Evolutionary conservation across 1,140 invertebrate species (phyloP).

Genomic region (Drosophila nikananu): DNA sequence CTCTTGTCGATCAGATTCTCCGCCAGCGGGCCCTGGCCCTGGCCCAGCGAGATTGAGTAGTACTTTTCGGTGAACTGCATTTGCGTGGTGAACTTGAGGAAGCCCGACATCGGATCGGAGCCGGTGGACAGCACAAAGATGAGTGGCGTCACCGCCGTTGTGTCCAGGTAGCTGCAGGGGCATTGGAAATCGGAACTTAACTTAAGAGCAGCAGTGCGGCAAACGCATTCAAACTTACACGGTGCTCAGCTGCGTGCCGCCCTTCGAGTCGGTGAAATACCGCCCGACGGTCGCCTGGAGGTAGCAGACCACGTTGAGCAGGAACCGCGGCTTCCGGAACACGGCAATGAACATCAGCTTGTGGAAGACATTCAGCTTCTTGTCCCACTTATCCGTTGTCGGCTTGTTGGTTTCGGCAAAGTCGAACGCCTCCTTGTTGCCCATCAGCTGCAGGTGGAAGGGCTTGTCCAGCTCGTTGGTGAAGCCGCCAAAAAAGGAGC

Average conservation of each 20-base stretch:
- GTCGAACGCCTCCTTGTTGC: conserved; percentile 85
- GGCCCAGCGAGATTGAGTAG: conserved; percentile 94
- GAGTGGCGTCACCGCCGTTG: conserved; percentile 90
- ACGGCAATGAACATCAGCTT: conserved; percentile 93
- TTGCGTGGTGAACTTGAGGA: conserved; percentile 92
- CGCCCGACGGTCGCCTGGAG: conserved; percentile 91
- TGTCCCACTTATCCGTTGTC: conserved; percentile 87
- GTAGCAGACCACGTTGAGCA: conserved; percentile 92
- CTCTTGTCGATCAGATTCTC: conserved; percentile 92
- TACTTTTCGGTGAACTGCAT: conserved; percentile 91
- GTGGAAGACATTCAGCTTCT: conserved; percentile 89
- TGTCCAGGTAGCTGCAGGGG: conserved; percentile 90
- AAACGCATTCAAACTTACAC: no score
- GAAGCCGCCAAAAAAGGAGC: conserved; percentile 86
- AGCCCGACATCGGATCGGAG: conserved; percentile 94
- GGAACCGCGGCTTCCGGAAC: conserved; percentile 93
- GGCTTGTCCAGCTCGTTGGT: conserved; percentile 86
- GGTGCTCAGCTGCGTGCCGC: conserved; percentile 88
- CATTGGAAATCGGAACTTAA: no score
- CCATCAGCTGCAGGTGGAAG: conserved; percentile 87
- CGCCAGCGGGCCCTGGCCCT: conserved; percentile 95
- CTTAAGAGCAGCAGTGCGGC: no score
- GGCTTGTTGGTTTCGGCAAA: conserved; percentile 35
- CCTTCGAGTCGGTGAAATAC: conserved; percentile 91
- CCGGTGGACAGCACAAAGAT: conserved; percentile 96